Evolutionary conservation across 2,888 invertebrate species (phyloP).

Genomic region (Nasonia oneida): DNA sequence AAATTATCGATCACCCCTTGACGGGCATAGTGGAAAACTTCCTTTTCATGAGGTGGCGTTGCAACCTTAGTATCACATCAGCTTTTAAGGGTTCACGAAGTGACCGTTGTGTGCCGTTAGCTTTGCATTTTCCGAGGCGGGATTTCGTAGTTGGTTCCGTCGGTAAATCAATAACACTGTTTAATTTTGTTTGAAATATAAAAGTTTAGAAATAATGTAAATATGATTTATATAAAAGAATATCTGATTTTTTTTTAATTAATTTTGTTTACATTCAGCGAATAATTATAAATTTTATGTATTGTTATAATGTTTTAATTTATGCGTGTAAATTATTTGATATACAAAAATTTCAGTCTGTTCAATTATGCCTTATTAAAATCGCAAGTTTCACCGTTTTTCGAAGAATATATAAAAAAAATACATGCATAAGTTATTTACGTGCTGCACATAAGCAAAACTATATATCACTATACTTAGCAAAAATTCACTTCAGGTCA

Average conservation of each 20-base stretch:
- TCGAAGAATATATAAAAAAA: too few species aligned
- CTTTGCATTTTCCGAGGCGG: constrained; percentile 24
- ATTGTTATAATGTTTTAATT: neutral
- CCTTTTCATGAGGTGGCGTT: constrained; percentile 43
- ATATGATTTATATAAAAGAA: neutral
- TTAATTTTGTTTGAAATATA: neutral
- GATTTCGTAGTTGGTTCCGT: neutral
- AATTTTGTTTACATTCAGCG: neutral
- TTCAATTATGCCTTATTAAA: neutral
- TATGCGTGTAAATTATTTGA: neutral
- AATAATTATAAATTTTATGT: neutral
- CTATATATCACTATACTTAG: too few species aligned
- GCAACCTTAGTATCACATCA: neutral
- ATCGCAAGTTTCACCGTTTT: neutral
- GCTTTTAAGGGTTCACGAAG: constrained; percentile 37
- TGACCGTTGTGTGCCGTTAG: constrained; percentile 52
- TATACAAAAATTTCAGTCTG: too few species aligned
- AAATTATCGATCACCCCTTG: constrained; percentile 41
- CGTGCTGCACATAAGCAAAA: too few species aligned
- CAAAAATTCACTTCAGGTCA: too few species aligned
- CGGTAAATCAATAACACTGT: constrained; percentile 2
- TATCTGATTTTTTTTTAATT: neutral
- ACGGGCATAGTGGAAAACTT: constrained; percentile 57
- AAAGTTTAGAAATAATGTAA: neutral
- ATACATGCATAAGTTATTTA: too few species aligned